Evolutionary conservation across 1,140 invertebrate species (phyloP).

Genomic region (Anastrepha ludens): DNA sequence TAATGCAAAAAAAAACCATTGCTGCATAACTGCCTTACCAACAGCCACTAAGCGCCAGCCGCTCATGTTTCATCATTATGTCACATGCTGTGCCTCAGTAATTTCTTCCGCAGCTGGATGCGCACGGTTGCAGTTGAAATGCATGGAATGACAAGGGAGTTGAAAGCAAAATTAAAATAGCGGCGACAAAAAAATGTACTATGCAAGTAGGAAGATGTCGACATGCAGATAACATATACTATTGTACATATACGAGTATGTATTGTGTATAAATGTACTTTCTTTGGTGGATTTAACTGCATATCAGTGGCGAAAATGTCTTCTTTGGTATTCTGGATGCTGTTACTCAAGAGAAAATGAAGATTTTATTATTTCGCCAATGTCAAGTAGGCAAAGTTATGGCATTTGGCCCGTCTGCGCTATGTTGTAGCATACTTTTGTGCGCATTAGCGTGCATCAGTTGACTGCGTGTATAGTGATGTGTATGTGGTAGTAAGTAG

Average conservation of each 20-base stretch:
- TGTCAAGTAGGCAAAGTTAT: no score
- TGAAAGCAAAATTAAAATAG: slow-evolving; percentile 18
- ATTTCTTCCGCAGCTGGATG: background rate
- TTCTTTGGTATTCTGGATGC: no score
- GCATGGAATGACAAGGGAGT: background rate
- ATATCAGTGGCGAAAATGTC: background rate
- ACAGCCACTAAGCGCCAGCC: background rate
- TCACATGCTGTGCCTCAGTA: slow-evolving; percentile 22
- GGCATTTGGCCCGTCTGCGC: no score
- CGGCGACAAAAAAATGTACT: background rate
- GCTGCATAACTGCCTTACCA: background rate
- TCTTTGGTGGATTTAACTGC: no score
- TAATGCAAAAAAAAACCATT: no score
- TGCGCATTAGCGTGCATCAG: no score
- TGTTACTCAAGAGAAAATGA: no score
- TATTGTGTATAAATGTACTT: background rate
- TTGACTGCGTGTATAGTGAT: no score
- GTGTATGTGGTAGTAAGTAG: no score
- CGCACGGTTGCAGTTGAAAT: slow-evolving; percentile 31
- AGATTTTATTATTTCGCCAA: no score
- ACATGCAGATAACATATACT: background rate
- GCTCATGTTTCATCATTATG: slow-evolving; percentile 30
- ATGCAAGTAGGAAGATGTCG: background rate
- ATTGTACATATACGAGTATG: background rate
- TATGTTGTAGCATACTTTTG: no score